Evolutionary conservation across 2,113 vertebrate genomes (phyloP), one percentile per base, ranked within the genome.

Genomic region (Tauraco erythrolophus): DNA sequence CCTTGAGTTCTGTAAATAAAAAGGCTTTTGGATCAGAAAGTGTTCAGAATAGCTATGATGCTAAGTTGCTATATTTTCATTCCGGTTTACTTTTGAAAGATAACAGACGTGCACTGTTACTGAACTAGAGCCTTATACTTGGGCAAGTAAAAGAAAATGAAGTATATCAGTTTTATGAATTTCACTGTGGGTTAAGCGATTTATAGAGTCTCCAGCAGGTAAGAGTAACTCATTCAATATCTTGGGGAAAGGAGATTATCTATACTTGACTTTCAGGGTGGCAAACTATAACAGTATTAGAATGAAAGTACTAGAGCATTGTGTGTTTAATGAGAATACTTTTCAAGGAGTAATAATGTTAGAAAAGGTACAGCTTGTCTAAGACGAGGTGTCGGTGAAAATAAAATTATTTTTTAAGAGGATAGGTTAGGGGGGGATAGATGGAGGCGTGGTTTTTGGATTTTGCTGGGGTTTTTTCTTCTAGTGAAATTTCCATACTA

Each of bases 371-470:
- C 16, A 46, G 30, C 9, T 69, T 72, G 10, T 64, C 27, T 71
- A 41, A 83, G 30, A 66, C 11, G 86, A 75, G 18, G 3, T 30
- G 14, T 51, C 19, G 74, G 3, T 80, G 64, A 53, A 80, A 90
- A 51, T 53, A 68, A 37, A 12, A 31, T 5, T n/a, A 10, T 10
- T 81, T 81, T 72, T 12, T 53, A 65, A 61, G 54, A 90, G 45
- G 4, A n/a, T 56, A 7, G 6, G 2, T 51, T 72, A 7, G 8
- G 7, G 10, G 6, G 7, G 9, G 43, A 25, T 64, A 64, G 25
- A 8, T 65, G 17, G 17, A 74, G 1, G 3, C 1, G 0, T 66
- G 15, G 2, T 2, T 11, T 50, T 54, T 21, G 7, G 5, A 2
- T 37, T 58, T 39, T 10, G 4, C 12, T 21, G 24, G 24, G 41